Conservation (phyloP, 2,113 vertebrate genomes). For the Dolichallabes microphthalmus region DNA sequence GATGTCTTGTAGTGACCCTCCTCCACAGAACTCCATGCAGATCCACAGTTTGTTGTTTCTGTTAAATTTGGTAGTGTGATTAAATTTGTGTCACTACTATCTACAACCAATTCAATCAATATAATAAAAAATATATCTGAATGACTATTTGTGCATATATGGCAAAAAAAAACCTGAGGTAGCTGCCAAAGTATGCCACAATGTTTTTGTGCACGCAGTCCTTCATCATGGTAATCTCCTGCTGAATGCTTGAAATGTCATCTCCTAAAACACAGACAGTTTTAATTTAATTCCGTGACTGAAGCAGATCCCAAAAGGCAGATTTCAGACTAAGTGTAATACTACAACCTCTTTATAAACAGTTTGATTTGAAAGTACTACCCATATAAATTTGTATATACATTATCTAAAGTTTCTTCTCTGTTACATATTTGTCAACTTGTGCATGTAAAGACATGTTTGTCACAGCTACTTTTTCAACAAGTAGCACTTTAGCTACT, state of each 20-base stretch:
- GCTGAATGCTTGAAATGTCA: slow-evolving; percentile 75
- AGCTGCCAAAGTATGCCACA: slow-evolving; percentile 78
- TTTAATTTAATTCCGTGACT: too few relatives aligned
- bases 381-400: background rate
- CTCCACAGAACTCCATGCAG: slow-evolving; percentile 79
- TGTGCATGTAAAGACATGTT: background rate
- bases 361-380: background rate
- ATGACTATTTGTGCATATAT: background rate
- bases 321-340: background rate
- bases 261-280: slow-evolving; percentile 65
- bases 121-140: background rate
- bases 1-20: slow-evolving; percentile 77
- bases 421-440: background rate
- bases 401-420: background rate
- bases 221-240: slow-evolving; percentile 77
- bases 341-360: background rate
- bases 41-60: slow-evolving; percentile 79
- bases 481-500: background rate
- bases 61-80: slow-evolving; percentile 14
- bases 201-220: slow-evolving; percentile 78
- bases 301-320: too few relatives aligned
- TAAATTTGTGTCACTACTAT: background rate
- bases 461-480: background rate
- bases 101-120: background rate
- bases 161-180: slow-evolving; percentile 68